These are phyloP conservation scores for Noturus placidus DNA, from an alignment of 2,113 vertebrate species.

Conservation along the genomic window DNA sequence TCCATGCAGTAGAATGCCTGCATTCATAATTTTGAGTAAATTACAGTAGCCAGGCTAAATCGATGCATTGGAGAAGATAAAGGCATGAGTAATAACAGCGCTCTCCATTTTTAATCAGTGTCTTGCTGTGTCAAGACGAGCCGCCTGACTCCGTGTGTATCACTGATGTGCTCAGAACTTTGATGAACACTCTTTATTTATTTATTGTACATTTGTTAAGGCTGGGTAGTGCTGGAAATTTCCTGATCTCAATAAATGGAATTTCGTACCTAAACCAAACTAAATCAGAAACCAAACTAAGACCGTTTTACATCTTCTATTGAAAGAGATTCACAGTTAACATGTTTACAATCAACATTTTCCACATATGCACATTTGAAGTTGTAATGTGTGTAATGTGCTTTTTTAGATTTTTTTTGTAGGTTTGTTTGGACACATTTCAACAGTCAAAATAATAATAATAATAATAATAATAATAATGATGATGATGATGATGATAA, in stretches of 20 bases:
- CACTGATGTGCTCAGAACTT: slow-evolving; percentile 3
- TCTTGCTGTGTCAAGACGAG: slow-evolving; percentile 20
- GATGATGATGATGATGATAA: too few relatives aligned
- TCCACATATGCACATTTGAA: neutral
- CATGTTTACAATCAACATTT: neutral
- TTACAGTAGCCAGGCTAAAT: slow-evolving; percentile 21
- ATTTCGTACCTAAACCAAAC: neutral
- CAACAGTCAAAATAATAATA: neutral
- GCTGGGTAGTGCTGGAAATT: neutral
- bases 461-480: too few relatives aligned
- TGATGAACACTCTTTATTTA: neutral
- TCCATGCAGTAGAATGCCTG: slow-evolving; percentile 18
- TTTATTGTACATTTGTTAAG: neutral
- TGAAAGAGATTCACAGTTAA: neutral
- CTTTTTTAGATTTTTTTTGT: neutral
- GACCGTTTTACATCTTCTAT: neutral
- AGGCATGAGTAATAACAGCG: slow-evolving; percentile 29
- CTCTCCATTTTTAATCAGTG: slow-evolving; percentile 24
- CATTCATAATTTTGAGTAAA: slow-evolving; percentile 41
- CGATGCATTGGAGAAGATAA: slow-evolving; percentile 15
- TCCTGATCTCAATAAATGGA: neutral
- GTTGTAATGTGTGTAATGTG: too few relatives aligned
- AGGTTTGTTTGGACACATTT: neutral
- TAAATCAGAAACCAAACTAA: neutral
- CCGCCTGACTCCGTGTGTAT: neutral